These are phyloP conservation scores for Lamellibrachia satsuma DNA, from an alignment of 2,888 invertebrate species.

Conservation along the genomic window DNA sequence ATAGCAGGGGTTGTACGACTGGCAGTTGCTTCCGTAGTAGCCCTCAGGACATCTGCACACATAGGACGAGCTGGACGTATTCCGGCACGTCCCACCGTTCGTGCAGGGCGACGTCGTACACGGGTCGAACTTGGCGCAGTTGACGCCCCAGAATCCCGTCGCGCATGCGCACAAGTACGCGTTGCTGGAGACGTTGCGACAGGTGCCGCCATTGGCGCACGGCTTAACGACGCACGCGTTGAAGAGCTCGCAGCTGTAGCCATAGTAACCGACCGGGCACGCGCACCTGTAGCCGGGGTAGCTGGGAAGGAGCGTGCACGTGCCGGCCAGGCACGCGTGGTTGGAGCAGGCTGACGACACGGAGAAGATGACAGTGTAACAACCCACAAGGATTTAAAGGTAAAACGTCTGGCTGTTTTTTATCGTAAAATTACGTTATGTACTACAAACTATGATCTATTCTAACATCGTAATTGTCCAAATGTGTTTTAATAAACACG, in stretches of 20 bases:
- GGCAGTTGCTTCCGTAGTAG: constrained; percentile 29
- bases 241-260: constrained; percentile 69
- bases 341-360: not conserved
- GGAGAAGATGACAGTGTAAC: not conserved
- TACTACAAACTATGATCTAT: too few species aligned
- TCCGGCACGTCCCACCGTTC: constrained; percentile 38
- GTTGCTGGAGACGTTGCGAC: constrained; percentile 19
- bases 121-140: constrained; percentile 26
- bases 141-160: constrained; percentile 30
- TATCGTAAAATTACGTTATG: too few species aligned
- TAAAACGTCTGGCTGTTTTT: too few species aligned
- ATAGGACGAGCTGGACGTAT: constrained; percentile 23
- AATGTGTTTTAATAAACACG: too few species aligned
- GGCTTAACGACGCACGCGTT: constrained; percentile 21
- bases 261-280: constrained; percentile 51
- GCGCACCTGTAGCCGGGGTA: constrained; percentile 43
- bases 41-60: constrained; percentile 30
- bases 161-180: constrained; percentile 31
- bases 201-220: constrained; percentile 22
- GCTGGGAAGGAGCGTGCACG: not conserved
- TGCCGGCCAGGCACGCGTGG: constrained; percentile 10
- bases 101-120: constrained; percentile 37
- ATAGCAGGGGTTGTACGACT: constrained; percentile 32
- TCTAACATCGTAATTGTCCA: too few species aligned
- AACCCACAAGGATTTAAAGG: too few species aligned